A percentile compares a stretch with the other conserved stretches of the same genome.
Evolutionary conservation across 2,888 invertebrate species (phyloP).

Genomic region (Synanthedon vespiformis): DNA sequence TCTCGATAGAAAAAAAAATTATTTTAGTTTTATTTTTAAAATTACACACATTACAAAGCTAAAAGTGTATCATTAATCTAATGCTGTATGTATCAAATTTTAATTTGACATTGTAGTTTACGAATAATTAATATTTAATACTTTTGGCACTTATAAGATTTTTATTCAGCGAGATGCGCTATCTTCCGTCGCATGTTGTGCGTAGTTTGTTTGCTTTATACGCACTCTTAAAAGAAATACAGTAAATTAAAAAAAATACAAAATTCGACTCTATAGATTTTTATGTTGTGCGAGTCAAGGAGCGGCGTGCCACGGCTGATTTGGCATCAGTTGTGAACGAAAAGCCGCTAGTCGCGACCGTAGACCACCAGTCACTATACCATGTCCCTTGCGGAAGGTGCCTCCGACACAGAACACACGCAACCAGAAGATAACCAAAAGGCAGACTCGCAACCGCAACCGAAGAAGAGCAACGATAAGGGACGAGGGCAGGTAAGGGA

Average conservation of each 20-base stretch:
- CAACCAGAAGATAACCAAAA: constrained; percentile 15
- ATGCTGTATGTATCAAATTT: too few relatives aligned
- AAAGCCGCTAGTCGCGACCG: constrained; percentile 32
- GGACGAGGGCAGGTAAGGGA: constrained; percentile 14
- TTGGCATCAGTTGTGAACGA: constrained; percentile 38
- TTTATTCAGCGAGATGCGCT: too few relatives aligned
- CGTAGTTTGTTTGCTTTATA: too few relatives aligned
- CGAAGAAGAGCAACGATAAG: constrained; percentile 13
- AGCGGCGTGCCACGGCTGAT: constrained; percentile 44
- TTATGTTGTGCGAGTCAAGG: constrained; percentile 19
- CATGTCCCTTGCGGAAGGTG: constrained; percentile 61
- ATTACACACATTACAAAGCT: too few relatives aligned
- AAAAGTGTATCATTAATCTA: too few relatives aligned
- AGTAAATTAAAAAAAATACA: background rate
- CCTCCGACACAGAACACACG: constrained; percentile 49
- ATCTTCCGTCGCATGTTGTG: too few relatives aligned
- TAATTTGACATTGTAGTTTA: too few relatives aligned
- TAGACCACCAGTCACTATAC: constrained; percentile 47
- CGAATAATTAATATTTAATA: too few relatives aligned
- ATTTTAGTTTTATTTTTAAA: too few relatives aligned
- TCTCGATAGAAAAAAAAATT: too few relatives aligned
- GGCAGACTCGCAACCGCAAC: constrained; percentile 3
- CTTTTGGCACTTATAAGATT: too few relatives aligned
- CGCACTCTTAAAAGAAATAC: too few relatives aligned
- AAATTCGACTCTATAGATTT: constrained; percentile 22